Evolutionary conservation across 2,113 vertebrate genomes (phyloP), one percentile per base, ranked within the genome.

Genomic region (Thymallus thymallus): DNA sequence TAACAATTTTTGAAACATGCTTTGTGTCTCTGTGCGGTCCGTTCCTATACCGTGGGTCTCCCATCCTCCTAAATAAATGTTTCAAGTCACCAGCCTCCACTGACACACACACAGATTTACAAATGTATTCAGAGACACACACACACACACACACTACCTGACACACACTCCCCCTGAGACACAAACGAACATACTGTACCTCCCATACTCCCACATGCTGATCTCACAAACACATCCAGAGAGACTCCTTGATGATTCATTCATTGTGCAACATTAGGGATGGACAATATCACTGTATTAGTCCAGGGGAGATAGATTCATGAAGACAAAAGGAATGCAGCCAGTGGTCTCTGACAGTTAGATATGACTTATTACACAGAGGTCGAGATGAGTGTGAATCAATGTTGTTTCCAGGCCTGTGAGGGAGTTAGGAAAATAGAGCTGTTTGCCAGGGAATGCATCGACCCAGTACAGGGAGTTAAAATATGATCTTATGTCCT

Each of bases 321-420:
- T 64, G 66, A 69, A 58, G 67, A 32, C 1, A 23, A 71, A 69
- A 35, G 66, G n/a, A 66, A 72, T 68, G 73, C 41, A 60, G 55
- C 55, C 62, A 68, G 72, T 56, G 29, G 58, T 64, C 22, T 75
- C 67, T 30, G 22, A 32, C 23, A 63, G 46, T 48, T 71, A 64
- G 18, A 60, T 51, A 9, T n/a, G 6, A 60, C 13, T 60, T 60
- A 60, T 60, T 22, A 60, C 56, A 23, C 56, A 22, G 56, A 22
- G 56, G 56, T 60, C 16, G n/a, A 16, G 56, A 16, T 60, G 18
- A 55, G 20, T 55, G 51, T 55, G 20, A 55, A 55, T 18, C 51
- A 55, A 55, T 20, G 51, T 20, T 55, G 51, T 20, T 55, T 55
- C 51, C 51, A 55, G 51, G 51, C 51, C 20, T 20, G 51, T 20